Percentiles rank a stretch among this genome's conserved stretches.
These are phyloP conservation scores for Numenius phaeopus DNA, from an alignment of 2,797 vertebrate genomes.

Conservation along the genomic window DNA sequence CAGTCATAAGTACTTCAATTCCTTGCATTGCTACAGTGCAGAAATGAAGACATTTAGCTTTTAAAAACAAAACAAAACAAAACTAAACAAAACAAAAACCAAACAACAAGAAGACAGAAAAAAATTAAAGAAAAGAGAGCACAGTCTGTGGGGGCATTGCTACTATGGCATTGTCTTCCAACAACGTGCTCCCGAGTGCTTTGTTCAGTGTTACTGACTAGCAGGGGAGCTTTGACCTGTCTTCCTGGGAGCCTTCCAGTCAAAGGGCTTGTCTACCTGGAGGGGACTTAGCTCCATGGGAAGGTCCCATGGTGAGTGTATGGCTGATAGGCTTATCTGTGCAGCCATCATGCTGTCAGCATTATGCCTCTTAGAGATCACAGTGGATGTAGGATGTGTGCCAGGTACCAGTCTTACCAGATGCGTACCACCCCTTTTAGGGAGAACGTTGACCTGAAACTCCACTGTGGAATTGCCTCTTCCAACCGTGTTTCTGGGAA, in stretches of 20 bases:
- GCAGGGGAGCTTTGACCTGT: background rate
- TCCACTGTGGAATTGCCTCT: background rate
- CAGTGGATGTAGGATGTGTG: background rate
- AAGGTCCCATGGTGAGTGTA: background rate
- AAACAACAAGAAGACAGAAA: too few species aligned
- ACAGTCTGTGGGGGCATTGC: background rate
- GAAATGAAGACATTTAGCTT: background rate
- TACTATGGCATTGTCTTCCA: background rate
- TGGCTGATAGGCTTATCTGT: background rate
- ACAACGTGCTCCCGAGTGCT: rapidly evolving
- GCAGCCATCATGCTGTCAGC: background rate
- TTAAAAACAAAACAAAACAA: background rate
- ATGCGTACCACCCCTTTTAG: background rate
- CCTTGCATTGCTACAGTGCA: background rate
- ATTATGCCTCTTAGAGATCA: background rate
- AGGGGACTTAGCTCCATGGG: background rate
- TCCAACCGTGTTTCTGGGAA: background rate
- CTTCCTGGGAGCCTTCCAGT: background rate
- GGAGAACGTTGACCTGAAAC: background rate
- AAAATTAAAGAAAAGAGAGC: background rate
- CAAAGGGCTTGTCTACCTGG: background rate
- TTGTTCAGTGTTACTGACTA: background rate
- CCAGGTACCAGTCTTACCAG: background rate
- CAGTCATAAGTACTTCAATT: background rate
- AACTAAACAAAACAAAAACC: too few species aligned